A percentile compares a stretch with the other conserved stretches of the same genome.
These are phyloP conservation scores for Phodopus roborovskii DNA, from an alignment of 2,113 vertebrate genomes.

Conservation along the genomic window DNA sequence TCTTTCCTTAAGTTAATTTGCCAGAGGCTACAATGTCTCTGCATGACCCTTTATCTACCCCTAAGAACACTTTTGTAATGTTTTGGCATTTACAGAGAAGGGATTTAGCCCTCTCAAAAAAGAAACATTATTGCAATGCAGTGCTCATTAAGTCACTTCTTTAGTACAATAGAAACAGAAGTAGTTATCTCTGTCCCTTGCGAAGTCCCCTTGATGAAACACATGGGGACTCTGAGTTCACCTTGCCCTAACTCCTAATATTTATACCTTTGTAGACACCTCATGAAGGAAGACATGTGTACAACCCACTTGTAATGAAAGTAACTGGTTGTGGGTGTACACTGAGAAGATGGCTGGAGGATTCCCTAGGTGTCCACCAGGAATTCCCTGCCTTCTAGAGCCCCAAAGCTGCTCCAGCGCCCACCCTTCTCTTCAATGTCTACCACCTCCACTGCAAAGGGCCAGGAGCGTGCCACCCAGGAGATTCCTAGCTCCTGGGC, in stretches of 20 bases:
- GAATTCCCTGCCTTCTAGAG: background rate
- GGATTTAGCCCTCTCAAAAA: background rate
- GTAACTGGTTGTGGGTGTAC: accelerated
- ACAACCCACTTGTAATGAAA: accelerated
- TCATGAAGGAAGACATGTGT: accelerated
- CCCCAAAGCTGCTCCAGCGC: background rate
- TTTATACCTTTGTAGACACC: background rate
- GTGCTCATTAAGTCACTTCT: background rate
- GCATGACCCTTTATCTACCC: accelerated
- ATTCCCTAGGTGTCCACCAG: background rate
- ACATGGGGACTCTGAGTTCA: accelerated
- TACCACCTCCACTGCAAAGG: background rate
- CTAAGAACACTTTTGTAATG: background rate
- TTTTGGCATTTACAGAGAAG: too few species aligned
- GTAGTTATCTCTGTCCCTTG: accelerated
- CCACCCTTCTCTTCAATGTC: background rate
- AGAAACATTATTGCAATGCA: background rate
- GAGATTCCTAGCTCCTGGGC: background rate
- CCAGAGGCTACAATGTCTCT: background rate
- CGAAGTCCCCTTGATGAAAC: background rate
- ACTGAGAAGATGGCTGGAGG: background rate
- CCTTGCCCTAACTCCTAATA: background rate
- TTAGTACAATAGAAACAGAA: background rate
- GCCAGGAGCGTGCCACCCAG: background rate
- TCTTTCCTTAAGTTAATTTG: background rate